Base-by-base conservation (phyloP, 2,113 vertebrate genomes). In the Callionymus lyra region DNA sequence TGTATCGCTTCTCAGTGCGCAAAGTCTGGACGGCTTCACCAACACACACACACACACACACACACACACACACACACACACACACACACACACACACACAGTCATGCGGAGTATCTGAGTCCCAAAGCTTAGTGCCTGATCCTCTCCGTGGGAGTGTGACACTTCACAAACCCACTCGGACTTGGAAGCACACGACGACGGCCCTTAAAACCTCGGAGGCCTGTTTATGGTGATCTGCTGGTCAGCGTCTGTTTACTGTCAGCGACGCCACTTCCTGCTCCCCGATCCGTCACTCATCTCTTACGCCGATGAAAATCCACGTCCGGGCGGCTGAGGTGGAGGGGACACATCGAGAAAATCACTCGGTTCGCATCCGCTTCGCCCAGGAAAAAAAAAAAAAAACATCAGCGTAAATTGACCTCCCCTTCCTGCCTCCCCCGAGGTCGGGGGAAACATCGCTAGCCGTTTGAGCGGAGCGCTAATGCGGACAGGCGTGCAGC, bases 41-140 rank as follows among this genome's bases (percentile, higher is more conserved):
- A n/a, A 50, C 41, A 49, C 43, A 34, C 40, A 60, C 59, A 52
- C 56, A 53, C 49, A 55, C 38, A 38, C 38, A 57, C 16, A 49
- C 42, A 63, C 41, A 59, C 43, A 50, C 42, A 64, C 34, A 55
- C 45, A 64, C 21, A 48, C 12, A 53, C 38, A 46, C 16, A 47
- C 33, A 21, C 16, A 18, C 12, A 51, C 19, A 16, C 16, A 50
- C 14, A 59, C 33, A 41, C 27, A 62, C 31, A 58, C 50, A 59
- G 13, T 56, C 58, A 13, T 13, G 53, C 63, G 60, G 65, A 72
- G 65, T 71, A 60, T 46, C 65, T 67, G 50, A 77, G 66, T 73
- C 67, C 52, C 50, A 27, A 27, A 62, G 70, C 70, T 83, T 70
- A 82, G 78, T 56, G 62, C 67, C 68, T 81, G 69, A 79, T 76